Evolutionary conservation across 2,113 vertebrate genomes (phyloP), one percentile per base, ranked within the genome.

Genomic region (Sapajus apella): DNA sequence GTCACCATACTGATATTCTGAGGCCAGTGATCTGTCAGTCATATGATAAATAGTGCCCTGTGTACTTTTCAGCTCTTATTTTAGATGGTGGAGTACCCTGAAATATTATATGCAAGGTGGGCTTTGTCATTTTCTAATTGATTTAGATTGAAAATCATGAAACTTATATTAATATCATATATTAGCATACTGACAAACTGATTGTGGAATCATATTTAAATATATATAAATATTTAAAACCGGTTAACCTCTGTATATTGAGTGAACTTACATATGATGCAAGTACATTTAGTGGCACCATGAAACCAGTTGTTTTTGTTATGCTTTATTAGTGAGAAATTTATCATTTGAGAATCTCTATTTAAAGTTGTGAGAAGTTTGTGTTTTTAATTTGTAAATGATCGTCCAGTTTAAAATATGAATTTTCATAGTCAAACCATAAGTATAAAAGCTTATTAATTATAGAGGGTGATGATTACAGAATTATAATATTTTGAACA

Each of bases 161-260:
- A 95, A 55, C 61, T 55, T 89, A 4, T 56, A 43, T 84, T 82
- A 64, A 64, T 64, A 32, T 64, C 61, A n/a, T 83, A 9, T 70
- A 56, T 85, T 93, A 96, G 17, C 21, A 72, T 91, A 81, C 27
- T 93, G 75, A 43, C 4, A 76, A 32, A 30, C 11, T 68, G 0
- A 58, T 58, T 82, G 17, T 64, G 40, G 56, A 96, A 76, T 96
- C 32, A 61, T 68, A 37, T 72, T 87, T 95, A 86, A 86, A 93
- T 82, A 68, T 50, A 55, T 52, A 5, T 95, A 82, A 88, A 58
- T 37, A 68, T 90, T 91, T 96, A 93, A 92, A 97, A 87, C 61
- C 3, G 75, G 27, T 6, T 81, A 47, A 0, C 70, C 32, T 92
- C 2, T 94, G 7, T 61, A 58, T 83, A 45, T 61, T 79, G 50